Percentiles rank a stretch among this genome's conserved stretches.
phyloP scores from a whole-genome alignment of 2,888 invertebrate genomes.

The Macrophya annulata region DNA sequence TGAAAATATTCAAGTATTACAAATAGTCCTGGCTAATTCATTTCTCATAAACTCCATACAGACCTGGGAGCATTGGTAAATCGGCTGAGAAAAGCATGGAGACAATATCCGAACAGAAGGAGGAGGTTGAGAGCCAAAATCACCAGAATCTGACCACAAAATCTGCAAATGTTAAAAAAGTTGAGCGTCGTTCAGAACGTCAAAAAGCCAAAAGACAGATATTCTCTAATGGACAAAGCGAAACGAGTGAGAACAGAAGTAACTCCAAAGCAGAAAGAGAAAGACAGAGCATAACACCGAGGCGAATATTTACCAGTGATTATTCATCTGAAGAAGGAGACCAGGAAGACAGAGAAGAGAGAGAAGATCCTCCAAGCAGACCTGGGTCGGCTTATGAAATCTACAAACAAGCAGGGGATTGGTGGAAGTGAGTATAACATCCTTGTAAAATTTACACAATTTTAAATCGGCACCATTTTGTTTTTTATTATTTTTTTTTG shows the following conservation, averaged over 20 bases:
- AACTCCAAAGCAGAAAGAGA: constrained; percentile 74
- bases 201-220: constrained; percentile 73
- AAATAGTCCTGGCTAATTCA: background rate
- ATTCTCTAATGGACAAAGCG: constrained; percentile 72
- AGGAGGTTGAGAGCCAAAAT: constrained; percentile 65
- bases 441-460: background rate
- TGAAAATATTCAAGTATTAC: constrained; percentile 1
- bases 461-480: no score
- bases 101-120: constrained; percentile 67
- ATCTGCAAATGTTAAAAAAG: constrained; percentile 64
- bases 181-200: constrained; percentile 74
- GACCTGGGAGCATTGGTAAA: constrained; percentile 67
- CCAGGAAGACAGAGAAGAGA: constrained; percentile 79
- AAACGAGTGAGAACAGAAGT: constrained; percentile 70
- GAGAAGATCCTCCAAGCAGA: constrained; percentile 79
- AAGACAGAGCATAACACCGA: constrained; percentile 77
- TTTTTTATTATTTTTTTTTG: constrained; percentile 8
- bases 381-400: constrained; percentile 87
- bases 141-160: constrained; percentile 65
- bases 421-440: constrained; percentile 89
- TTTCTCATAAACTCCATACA: constrained; percentile 55
- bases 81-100: constrained; percentile 70
- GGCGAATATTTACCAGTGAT: constrained; percentile 80
- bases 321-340: constrained; percentile 85
- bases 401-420: constrained; percentile 90